These are phyloP conservation scores for Hemistola chrysoprasaria DNA, from an alignment of 2,888 invertebrate species.

Conservation along the genomic window DNA sequence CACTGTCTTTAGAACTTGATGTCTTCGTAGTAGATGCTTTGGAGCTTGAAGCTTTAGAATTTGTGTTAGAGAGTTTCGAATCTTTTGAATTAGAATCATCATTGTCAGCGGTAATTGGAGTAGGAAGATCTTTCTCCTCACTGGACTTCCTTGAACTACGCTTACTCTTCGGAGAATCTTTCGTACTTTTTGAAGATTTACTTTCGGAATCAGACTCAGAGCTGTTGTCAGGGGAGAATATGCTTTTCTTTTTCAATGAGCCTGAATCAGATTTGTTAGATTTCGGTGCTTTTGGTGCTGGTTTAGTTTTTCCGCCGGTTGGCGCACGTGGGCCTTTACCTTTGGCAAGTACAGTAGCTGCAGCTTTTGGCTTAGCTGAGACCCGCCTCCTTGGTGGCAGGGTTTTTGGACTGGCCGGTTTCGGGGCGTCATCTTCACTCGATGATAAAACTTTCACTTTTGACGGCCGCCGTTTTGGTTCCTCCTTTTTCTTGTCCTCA, in stretches of 20 bases:
- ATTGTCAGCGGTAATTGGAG: constrained; percentile 49
- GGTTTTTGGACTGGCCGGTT: constrained; percentile 60
- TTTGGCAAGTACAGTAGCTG: constrained; percentile 84
- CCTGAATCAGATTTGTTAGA: constrained; percentile 47
- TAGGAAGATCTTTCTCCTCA: constrained; percentile 55
- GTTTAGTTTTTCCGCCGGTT: constrained; percentile 68
- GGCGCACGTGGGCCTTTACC: constrained; percentile 55
- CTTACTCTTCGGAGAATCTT: constrained; percentile 49
- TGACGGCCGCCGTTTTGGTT: constrained; percentile 57
- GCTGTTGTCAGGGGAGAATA: constrained; percentile 90
- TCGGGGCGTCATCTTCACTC: constrained; percentile 83
- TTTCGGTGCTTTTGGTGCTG: constrained; percentile 66
- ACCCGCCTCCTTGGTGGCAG: constrained; percentile 72
- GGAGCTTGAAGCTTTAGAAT: constrained; percentile 25
- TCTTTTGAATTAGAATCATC: constrained; percentile 52
- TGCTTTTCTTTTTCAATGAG: constrained; percentile 86
- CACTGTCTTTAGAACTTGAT: constrained; percentile 45
- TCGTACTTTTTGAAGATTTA: constrained; percentile 43
- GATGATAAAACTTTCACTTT: constrained; percentile 79
- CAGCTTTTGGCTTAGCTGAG: constrained; percentile 84
- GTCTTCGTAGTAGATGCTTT: constrained; percentile 24
- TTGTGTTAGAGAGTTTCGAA: constrained; percentile 12
- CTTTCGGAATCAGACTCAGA: constrained; percentile 72
- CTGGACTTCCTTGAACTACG: constrained; percentile 62
- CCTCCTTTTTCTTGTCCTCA: constrained; percentile 66